Conservation (phyloP, 2,797 vertebrate species). For the Morelia viridis region DNA sequence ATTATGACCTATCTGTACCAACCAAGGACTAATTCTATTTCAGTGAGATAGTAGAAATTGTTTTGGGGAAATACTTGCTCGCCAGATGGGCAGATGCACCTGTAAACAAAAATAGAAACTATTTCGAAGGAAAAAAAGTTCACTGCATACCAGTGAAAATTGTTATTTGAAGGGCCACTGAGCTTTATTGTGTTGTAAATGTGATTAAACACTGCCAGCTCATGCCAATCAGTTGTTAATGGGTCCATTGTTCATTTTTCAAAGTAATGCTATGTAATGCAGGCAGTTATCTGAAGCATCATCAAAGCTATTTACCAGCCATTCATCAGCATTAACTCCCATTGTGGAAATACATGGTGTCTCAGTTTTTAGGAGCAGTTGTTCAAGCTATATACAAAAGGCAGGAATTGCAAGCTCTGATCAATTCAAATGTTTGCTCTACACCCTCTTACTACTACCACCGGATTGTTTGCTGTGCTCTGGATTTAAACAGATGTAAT, state of each 20-base stretch:
- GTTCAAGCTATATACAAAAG: slow-evolving; percentile 32
- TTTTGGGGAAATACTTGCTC: not conserved
- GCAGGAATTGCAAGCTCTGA: slow-evolving; percentile 40
- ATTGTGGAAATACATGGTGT: slow-evolving; percentile 54
- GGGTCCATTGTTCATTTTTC: slow-evolving; percentile 50
- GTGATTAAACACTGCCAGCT: slow-evolving; percentile 56
- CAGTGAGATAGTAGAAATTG: not conserved
- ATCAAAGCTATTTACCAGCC: slow-evolving; percentile 55
- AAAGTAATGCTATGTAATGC: slow-evolving; percentile 45
- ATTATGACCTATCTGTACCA: not conserved
- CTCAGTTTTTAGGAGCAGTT: slow-evolving; percentile 43
- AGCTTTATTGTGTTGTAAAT: slow-evolving; percentile 54
- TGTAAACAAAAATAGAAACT: slow-evolving; percentile 42
- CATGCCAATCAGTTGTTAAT: slow-evolving; percentile 57
- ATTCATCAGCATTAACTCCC: slow-evolving; percentile 58
- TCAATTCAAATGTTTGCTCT: slow-evolving; percentile 35
- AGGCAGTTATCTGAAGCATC: slow-evolving; percentile 50
- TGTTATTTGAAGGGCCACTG: slow-evolving; percentile 43
- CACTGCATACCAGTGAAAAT: slow-evolving; percentile 37
- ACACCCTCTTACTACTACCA: not conserved
- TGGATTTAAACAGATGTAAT: slow-evolving; percentile 41
- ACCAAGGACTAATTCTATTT: not conserved
- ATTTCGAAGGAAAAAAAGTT: slow-evolving; percentile 23
- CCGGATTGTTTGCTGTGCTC: not conserved
- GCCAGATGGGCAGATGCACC: not conserved